These are phyloP conservation scores for Tribolium castaneum DNA, from an alignment of 1,140 invertebrate species.

Conservation along the genomic window DNA sequence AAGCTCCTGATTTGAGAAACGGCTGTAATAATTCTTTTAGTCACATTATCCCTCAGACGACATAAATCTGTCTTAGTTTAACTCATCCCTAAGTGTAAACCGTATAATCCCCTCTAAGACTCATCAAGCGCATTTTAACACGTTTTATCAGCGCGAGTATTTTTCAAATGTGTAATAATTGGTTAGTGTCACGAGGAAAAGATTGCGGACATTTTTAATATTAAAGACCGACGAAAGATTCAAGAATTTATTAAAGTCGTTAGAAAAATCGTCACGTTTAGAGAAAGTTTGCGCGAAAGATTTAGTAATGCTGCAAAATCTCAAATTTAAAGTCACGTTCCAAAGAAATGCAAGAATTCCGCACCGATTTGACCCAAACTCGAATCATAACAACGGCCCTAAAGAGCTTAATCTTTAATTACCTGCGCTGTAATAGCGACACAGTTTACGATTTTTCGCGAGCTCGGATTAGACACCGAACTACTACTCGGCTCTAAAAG, in stretches of 20 bases:
- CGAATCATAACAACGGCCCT: background rate
- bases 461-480: background rate
- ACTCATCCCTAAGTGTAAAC: background rate
- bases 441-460: slow-evolving; percentile 12
- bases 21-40: background rate
- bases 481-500: background rate
- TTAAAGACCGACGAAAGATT: background rate
- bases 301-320: slow-evolving; percentile 26
- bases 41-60: background rate
- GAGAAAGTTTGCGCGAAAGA: slow-evolving; percentile 22
- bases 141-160: background rate
- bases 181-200: slow-evolving; percentile 9
- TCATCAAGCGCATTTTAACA: background rate
- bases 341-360: slow-evolving; percentile 28
- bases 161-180: background rate
- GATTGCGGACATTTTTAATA: slow-evolving; percentile 18
- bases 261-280: slow-evolving; percentile 40
- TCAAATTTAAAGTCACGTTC: slow-evolving; percentile 27
- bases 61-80: background rate
- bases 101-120: background rate
- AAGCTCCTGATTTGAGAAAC: background rate
- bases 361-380: background rate
- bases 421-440: background rate
- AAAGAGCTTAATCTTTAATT: slow-evolving; percentile 13
- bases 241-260: slow-evolving; percentile 37